phyloP scores from a whole-genome alignment of 2,113 vertebrate genomes.

The Ifrita kowaldi region DNA sequence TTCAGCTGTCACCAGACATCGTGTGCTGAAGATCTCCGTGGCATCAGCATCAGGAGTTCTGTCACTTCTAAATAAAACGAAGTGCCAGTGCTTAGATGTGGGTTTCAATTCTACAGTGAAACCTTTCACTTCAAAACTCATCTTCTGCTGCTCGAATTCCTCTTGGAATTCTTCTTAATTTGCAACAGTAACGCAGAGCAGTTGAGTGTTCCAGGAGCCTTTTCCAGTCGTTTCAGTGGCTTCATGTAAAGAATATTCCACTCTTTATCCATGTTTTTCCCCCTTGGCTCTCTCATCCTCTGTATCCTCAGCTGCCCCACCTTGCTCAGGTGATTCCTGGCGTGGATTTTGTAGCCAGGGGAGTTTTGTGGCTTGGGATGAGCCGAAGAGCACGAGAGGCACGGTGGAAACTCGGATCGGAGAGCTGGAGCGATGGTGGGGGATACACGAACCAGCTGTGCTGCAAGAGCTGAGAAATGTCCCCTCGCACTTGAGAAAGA shows the following conservation, averaged over 20 bases:
- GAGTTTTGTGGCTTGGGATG: not conserved
- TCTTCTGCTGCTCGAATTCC: not conserved
- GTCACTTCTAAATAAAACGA: not conserved
- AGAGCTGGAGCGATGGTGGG: not conserved
- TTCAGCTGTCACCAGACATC: not conserved
- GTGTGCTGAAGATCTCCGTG: accelerated
- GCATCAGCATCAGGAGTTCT: not conserved
- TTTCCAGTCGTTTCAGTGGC: not conserved
- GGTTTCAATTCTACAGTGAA: not conserved
- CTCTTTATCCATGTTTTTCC: not conserved
- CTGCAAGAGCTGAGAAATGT: not conserved
- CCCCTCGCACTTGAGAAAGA: not conserved
- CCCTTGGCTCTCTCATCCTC: not conserved
- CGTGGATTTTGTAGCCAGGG: not conserved
- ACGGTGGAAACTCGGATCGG: accelerated
- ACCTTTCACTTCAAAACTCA: not conserved
- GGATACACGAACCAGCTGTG: not conserved
- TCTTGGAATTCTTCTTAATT: not conserved
- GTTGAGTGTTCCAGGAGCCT: not conserved
- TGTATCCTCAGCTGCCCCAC: not conserved
- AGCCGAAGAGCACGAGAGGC: not conserved
- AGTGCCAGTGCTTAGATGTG: not conserved
- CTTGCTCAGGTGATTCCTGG: not conserved
- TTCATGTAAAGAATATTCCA: not conserved
- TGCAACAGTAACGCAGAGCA: not conserved